Evolutionary conservation across 2,113 vertebrate genomes (phyloP).

Genomic region (Nerophis ophidion): DNA sequence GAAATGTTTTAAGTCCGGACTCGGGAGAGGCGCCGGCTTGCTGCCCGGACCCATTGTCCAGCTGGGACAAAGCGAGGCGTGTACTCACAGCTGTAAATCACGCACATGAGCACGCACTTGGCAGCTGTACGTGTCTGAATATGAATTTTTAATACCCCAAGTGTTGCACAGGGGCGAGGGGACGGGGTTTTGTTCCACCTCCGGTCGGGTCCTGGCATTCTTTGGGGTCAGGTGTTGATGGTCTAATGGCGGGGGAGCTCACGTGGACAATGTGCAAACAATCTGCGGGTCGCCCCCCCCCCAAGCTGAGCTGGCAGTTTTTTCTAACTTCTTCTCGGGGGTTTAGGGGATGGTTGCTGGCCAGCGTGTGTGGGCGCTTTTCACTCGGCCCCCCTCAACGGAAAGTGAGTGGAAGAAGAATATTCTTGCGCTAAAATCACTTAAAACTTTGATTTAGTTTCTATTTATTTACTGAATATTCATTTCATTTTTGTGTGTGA

Average conservation of each 20-base stretch:
- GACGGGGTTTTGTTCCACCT: constrained; percentile 1
- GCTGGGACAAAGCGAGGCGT: constrained; percentile 56
- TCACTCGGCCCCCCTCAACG: background rate
- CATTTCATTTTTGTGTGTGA: too few relatives aligned
- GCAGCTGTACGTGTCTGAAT: background rate
- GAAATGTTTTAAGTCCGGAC: constrained; percentile 71
- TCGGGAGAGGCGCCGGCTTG: constrained; percentile 53
- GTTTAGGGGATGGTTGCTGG: constrained; percentile 56
- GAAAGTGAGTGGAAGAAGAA: too few relatives aligned
- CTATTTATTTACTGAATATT: too few relatives aligned
- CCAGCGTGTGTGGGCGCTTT: constrained; percentile 50
- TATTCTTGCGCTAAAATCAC: too few relatives aligned
- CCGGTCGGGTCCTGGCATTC: constrained; percentile 61
- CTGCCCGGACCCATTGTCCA: constrained; percentile 62
- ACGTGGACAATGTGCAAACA: constrained; percentile 63
- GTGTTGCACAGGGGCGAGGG: background rate
- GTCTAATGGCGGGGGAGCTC: constrained; percentile 64
- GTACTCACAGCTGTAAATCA: constrained; percentile 49
- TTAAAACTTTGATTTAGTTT: too few relatives aligned
- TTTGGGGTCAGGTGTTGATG: constrained; percentile 62
- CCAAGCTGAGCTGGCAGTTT: constrained; percentile 77
- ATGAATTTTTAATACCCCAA: background rate
- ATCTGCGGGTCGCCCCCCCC: constrained; percentile 40
- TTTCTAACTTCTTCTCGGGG: constrained; percentile 16
- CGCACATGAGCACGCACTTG: constrained; percentile 8